Base-by-base conservation (phyloP, 2,113 vertebrate genomes). In the Hippocampus guttulatus region DNA sequence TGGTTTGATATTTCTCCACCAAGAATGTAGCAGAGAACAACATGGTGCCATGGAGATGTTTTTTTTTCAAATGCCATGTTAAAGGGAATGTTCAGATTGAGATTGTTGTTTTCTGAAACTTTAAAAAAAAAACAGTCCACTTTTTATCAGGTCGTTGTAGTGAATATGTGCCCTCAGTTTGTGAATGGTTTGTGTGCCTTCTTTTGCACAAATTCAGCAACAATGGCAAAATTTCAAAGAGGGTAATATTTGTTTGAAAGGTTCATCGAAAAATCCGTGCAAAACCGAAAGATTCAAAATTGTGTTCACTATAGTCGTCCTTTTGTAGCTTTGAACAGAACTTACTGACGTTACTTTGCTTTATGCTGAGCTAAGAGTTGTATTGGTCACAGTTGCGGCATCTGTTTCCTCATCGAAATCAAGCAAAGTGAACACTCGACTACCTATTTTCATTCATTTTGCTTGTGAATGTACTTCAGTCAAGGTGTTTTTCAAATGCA, bases 401-500 rank as follows among this genome's bases (percentile, higher is more conserved):
- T 20, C 15, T 3, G 18, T 57, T 25, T 52, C 30, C 3, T 45
- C 11, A 38, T 71, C 16, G 49, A n/a, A 45, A 30, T 60, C 55
- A 57, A 74, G 38, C 65, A 55, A 57, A 12, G 54, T 23, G 68
- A 27, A 70, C 16, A 55, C 14, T 18, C 1, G 51, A 12, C 64
- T 71, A 57, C 33, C 62, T 33, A 67, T 54, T 41, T 6, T 70
- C 69, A 21, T 69, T 69, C 16, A 67, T 76, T 78, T 75, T 25
- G 67, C 45, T 67, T 67, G 65, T 72, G 68, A 82, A 73, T 58
- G 58, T 63, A 65, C 30, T n/a, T 55, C 47, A 33, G 9, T 65
- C 25, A 68, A 66, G 55, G 75, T 70, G 40, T 62, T 71, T 76
- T 64, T 58, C 6, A 76, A 71, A 41, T 51, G 58, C 63, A 70